Base-by-base conservation (phyloP, 2,113 vertebrate species). In the Antennarius striatus region DNA sequence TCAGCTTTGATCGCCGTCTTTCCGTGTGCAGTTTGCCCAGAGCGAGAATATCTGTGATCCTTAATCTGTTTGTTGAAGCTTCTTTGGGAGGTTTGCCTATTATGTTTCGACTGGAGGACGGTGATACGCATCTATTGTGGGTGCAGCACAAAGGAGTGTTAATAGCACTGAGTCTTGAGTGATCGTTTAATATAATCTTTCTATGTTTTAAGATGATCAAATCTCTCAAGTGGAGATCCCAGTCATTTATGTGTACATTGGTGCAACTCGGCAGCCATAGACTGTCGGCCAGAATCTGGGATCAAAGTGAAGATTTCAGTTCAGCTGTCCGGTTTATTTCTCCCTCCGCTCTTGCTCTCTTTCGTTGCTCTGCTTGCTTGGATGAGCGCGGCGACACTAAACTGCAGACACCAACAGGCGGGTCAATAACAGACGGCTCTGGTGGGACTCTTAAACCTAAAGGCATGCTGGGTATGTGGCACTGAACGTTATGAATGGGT, bases 1-100 rank as follows among this genome's bases (percentile, higher is more conserved):
- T 77, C 79, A 74, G 81, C 81, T 84, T 82, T 80, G 69, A 82
- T 81, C 17, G 15, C 59, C 58, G 48, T 65, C 63, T 85, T 67
- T 73, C 53, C 68, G 69, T 73, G 10, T 48, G 32, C 61, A 62
- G 3, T 74, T 57, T 77, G 79, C 83, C 83, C 68, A 32, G 57
- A 76, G 78, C 56, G 54, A 64, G 70, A 80, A 56, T 62, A 73
- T 60, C 59, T 78, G 47, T 81, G 58, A 86, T 78, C 66, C 69
- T 71, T 56, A 69, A 60, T 85, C 80, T 74, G 78, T 75, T 62
- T 72, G 68, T 29, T 13, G 32, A 59, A 54, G 55, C 50, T 47
- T 77, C 60, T 73, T 43, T 60, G 67, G 69, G 73, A 73, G 5
- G 40, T 78, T 62, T 65, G 62, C 63, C 42, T 51, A 17, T 73